phyloP scores from a whole-genome alignment of 2,888 invertebrate species.

The Pachymerium ferrugineum region DNA sequence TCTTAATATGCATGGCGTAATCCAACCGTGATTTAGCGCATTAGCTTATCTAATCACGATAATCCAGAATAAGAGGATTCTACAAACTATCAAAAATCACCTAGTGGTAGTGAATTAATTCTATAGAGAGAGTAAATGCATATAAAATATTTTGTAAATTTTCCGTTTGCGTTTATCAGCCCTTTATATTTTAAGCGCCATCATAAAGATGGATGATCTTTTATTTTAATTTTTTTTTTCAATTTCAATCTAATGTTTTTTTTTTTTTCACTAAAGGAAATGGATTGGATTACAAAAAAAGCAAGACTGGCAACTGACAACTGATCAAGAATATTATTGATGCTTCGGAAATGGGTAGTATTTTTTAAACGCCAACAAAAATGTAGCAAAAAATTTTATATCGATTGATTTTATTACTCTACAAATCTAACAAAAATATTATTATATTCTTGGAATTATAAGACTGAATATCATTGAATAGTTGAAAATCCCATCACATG shows the following conservation, averaged over 20 bases:
- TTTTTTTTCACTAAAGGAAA: neutral
- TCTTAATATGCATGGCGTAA: constrained; percentile 4
- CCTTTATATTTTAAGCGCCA: neutral
- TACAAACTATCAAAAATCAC: neutral
- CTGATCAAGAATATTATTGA: constrained; percentile 27
- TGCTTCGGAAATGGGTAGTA: constrained; percentile 15
- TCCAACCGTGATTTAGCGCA: constrained; percentile 9
- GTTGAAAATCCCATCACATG: neutral
- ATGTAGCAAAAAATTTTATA: too few relatives aligned
- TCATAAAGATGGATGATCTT: constrained; percentile 18
- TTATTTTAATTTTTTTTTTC: constrained; percentile 25
- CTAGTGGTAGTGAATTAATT: too few relatives aligned
- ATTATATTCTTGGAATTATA: neutral
- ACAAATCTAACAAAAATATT: neutral
- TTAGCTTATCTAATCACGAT: constrained; percentile 24
- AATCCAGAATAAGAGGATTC: neutral
- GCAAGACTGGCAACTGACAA: constrained; percentile 3
- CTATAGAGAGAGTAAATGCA: too few relatives aligned
- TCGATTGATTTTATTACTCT: constrained; percentile 20
- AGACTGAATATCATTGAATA: neutral
- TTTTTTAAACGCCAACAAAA: neutral
- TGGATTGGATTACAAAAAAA: constrained; percentile 2
- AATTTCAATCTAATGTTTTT: constrained; percentile 27
- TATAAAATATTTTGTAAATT: too few relatives aligned
- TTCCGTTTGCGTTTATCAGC: neutral